These are phyloP conservation scores for Eupithecia subumbrata DNA, from an alignment of 2,888 invertebrate genomes.

Conservation along the genomic window DNA sequence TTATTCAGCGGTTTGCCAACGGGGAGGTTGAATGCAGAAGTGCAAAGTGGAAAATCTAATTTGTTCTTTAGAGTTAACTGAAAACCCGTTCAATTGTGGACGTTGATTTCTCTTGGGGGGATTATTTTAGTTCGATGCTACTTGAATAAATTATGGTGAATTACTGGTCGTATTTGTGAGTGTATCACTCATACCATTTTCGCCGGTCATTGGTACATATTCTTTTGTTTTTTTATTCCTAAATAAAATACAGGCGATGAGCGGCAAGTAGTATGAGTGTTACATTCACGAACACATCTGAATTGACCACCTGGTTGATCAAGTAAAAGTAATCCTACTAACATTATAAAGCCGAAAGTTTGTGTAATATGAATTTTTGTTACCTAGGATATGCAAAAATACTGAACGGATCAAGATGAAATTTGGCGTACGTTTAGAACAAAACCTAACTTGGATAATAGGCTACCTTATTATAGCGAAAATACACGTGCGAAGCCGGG, in stretches of 20 bases:
- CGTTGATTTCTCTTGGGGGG: background rate
- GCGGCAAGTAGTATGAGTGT: background rate
- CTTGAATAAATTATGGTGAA: background rate
- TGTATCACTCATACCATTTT: background rate
- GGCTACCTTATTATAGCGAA: too few species aligned
- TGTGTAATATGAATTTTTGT: too few species aligned
- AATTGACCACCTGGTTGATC: background rate
- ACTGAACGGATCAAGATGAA: too few species aligned
- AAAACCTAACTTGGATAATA: too few species aligned
- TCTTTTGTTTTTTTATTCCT: too few species aligned
- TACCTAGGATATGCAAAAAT: too few species aligned
- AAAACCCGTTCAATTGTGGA: background rate
- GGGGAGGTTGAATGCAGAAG: slow-evolving; percentile 38
- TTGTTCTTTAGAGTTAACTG: slow-evolving; percentile 15
- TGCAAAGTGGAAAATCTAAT: slow-evolving; percentile 44
- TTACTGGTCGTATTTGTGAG: background rate
- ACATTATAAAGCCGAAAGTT: too few species aligned
- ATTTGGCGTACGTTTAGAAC: too few species aligned
- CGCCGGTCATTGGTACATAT: too few species aligned
- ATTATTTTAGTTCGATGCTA: background rate
- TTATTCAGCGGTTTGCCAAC: slow-evolving; percentile 45
- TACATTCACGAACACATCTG: too few species aligned
- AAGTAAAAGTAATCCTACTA: background rate
- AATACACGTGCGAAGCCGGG: too few species aligned
- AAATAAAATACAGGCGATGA: too few species aligned